Evolutionary conservation across 1,140 invertebrate genomes (phyloP).

Genomic region (Papilio glaucus): DNA sequence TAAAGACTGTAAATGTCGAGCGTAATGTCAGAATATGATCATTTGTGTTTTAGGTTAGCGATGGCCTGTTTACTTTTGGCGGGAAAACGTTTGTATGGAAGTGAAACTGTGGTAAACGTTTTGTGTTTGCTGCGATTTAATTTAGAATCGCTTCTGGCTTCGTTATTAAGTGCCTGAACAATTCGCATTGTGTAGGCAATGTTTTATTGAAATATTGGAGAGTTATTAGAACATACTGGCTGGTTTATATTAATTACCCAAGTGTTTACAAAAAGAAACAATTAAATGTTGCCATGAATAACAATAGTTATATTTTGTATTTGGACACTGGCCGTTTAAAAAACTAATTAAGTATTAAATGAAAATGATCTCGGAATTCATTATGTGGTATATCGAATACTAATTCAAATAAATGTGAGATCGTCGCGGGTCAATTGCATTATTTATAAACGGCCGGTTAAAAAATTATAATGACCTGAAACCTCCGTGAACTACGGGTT

Average conservation of each 20-base stretch:
- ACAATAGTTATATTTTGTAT: background rate
- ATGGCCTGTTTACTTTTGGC: constrained; percentile 45
- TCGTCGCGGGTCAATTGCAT: constrained; percentile 52
- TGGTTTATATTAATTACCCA: background rate
- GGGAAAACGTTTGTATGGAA: constrained; percentile 43
- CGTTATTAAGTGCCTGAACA: constrained; percentile 45
- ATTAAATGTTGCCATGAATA: background rate
- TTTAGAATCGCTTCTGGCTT: constrained; percentile 45
- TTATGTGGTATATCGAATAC: constrained; percentile 37
- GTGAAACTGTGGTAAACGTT: constrained; percentile 39
- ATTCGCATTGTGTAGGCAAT: background rate
- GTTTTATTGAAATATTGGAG: background rate
- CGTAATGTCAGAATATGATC: constrained; percentile 41
- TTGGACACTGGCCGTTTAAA: background rate
- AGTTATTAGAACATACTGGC: background rate
- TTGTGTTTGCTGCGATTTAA: constrained; percentile 51
- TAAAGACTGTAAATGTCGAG: constrained; percentile 43
- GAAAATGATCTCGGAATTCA: constrained; percentile 29
- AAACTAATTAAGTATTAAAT: constrained; percentile 12
- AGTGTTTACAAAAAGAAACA: background rate
- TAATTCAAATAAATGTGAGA: constrained; percentile 42
- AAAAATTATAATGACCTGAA: constrained; percentile 61
- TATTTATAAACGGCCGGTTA: constrained; percentile 55
- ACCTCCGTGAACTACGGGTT: constrained; percentile 50
- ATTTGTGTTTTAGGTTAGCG: constrained; percentile 36